These are phyloP conservation scores for Sebastes oblongus DNA, from an alignment of 2,797 vertebrate genomes.

Conservation along the genomic window DNA sequence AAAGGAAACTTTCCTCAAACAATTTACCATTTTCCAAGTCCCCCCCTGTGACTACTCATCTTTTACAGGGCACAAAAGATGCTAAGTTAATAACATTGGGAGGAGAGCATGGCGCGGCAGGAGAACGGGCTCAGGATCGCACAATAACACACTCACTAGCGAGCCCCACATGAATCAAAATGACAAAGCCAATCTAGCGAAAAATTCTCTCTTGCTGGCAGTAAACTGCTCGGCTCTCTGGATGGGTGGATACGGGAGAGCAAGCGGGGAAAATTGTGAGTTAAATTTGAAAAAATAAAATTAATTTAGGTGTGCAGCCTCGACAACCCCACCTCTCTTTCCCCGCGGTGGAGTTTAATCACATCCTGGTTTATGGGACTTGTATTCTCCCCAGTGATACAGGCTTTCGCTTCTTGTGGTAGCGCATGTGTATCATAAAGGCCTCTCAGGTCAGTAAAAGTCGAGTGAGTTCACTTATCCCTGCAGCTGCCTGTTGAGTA, in stretches of 20 bases:
- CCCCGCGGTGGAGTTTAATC: constrained; percentile 51
- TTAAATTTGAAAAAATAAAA: constrained; percentile 51
- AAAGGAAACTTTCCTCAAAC: constrained; percentile 22
- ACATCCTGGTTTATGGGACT: constrained; percentile 46
- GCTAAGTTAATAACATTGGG: constrained; percentile 66
- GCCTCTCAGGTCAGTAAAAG: constrained; percentile 50
- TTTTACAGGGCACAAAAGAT: constrained; percentile 50
- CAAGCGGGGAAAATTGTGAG: constrained; percentile 21
- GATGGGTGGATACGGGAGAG: constrained; percentile 39
- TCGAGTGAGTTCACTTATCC: constrained; percentile 37
- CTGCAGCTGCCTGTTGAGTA: constrained; percentile 45
- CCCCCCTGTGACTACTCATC: constrained; percentile 33
- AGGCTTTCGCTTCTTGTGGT: constrained; percentile 39
- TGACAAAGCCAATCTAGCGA: constrained; percentile 72
- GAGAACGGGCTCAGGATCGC: constrained; percentile 30
- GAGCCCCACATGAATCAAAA: constrained; percentile 69
- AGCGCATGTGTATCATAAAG: constrained; percentile 47
- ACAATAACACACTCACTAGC: constrained; percentile 59
- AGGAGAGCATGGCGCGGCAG: constrained; percentile 22
- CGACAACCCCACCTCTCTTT: constrained; percentile 12
- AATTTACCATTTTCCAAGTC: constrained; percentile 36
- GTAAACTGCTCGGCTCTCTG: constrained; percentile 51
- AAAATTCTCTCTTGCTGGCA: constrained; percentile 58
- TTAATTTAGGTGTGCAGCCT: constrained; percentile 45
- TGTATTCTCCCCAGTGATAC: constrained; percentile 13